phyloP scores from a whole-genome alignment of 2,113 vertebrate genomes.

The Urocitellus parryii region DNA sequence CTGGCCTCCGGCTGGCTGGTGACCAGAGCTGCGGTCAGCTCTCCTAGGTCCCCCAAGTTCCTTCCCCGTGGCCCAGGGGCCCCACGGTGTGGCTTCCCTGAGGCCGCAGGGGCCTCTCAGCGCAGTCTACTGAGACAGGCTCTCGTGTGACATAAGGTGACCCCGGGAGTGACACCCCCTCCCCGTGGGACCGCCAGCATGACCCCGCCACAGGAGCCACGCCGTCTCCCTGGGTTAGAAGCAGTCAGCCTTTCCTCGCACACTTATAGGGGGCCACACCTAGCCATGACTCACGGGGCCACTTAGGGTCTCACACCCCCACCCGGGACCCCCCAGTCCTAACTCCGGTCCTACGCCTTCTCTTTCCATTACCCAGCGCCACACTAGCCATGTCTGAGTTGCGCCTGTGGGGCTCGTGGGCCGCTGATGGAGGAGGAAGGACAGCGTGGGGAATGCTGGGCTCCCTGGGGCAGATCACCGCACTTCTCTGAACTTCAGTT shows the following conservation, averaged over 20 bases:
- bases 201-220: neutral
- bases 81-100: too few relatives aligned
- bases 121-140: neutral
- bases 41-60: neutral
- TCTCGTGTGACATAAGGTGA: neutral
- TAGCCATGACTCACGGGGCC: too few relatives aligned
- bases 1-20: neutral
- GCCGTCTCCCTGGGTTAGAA: neutral
- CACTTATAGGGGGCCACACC: neutral
- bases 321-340: neutral
- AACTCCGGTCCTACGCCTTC: accelerated
- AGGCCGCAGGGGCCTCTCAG: too few relatives aligned
- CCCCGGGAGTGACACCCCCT: neutral
- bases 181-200: neutral
- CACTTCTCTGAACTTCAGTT: neutral
- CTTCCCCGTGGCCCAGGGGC: neutral
- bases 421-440: too few relatives aligned
- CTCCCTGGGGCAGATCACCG: neutral
- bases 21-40: neutral
- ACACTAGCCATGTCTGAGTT: too few relatives aligned
- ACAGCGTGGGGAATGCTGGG: neutral
- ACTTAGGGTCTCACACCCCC: neutral
- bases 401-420: too few relatives aligned
- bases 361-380: neutral
- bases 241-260: neutral